These are phyloP conservation scores for Pygoscelis adeliae DNA, from an alignment of 2,113 vertebrate genomes.

Conservation along the genomic window DNA sequence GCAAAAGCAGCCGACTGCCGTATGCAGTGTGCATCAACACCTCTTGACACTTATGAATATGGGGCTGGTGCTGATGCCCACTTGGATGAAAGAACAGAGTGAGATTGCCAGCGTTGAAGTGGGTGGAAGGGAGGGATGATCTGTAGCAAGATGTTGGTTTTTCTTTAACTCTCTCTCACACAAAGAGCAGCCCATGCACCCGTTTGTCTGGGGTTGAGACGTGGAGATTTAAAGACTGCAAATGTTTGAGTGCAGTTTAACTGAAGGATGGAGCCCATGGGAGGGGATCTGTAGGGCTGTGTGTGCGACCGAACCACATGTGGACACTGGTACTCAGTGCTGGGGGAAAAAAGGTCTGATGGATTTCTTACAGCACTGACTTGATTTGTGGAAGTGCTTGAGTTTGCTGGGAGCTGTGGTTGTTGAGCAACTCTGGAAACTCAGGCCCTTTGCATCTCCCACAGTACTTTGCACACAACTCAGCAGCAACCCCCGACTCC, in stretches of 20 bases:
- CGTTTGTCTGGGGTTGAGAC: rapidly evolving
- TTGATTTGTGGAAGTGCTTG: neutral
- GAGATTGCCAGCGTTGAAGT: constrained; percentile 15
- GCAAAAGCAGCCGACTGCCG: constrained; percentile 60
- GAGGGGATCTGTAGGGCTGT: neutral
- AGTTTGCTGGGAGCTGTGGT: neutral
- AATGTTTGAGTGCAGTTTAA: neutral
- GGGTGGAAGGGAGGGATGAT: constrained; percentile 58
- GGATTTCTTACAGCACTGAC: neutral
- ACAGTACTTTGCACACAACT: neutral
- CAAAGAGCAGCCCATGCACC: neutral
- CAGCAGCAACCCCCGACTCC: neutral
- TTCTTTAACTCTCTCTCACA: constrained; percentile 48
- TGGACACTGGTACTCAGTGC: neutral
- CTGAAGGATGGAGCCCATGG: neutral
- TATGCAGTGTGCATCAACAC: constrained; percentile 65
- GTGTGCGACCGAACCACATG: rapidly evolving
- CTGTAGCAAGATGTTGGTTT: constrained; percentile 50
- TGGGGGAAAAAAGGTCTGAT: neutral
- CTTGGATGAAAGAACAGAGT: constrained; percentile 62
- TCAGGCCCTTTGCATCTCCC: neutral
- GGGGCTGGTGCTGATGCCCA: constrained; percentile 69
- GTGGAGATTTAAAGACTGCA: neutral
- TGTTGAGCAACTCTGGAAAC: neutral
- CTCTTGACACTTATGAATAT: constrained; percentile 60